Conservation (phyloP, 2,888 invertebrate genomes). For the Crematogaster levior region DNA sequence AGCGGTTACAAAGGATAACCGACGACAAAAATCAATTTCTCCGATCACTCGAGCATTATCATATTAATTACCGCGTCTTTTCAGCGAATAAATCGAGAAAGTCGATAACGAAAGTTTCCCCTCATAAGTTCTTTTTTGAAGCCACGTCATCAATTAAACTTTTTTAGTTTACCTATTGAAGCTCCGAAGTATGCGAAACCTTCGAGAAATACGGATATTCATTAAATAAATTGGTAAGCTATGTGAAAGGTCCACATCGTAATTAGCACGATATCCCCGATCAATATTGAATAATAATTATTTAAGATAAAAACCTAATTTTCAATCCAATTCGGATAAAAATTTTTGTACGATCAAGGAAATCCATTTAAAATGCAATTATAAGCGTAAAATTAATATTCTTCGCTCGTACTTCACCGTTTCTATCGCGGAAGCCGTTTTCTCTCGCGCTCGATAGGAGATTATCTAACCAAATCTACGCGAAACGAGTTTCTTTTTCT, state of each 20-base stretch:
- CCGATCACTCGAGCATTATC: constrained; percentile 8
- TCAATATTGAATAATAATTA: constrained; percentile 41
- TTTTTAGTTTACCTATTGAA: constrained; percentile 20
- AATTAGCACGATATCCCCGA: constrained; percentile 15
- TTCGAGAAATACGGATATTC: constrained; percentile 16
- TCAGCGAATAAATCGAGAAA: constrained; percentile 44
- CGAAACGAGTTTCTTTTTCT: constrained; percentile 67
- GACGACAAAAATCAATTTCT: constrained; percentile 61
- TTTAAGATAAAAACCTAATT: constrained; percentile 48
- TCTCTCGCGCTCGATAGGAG: constrained; percentile 42
- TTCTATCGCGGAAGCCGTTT: constrained; percentile 17
- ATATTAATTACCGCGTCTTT: constrained; percentile 36
- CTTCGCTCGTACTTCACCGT: constrained; percentile 58
- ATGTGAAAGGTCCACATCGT: neutral
- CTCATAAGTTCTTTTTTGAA: constrained; percentile 16
- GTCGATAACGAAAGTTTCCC: constrained; percentile 42
- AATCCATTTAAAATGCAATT: constrained; percentile 22
- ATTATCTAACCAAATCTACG: constrained; percentile 75
- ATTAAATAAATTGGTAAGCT: constrained; percentile 10
- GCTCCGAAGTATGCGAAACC: constrained; percentile 1
- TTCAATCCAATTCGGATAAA: constrained; percentile 13
- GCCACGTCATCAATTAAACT: constrained; percentile 45
- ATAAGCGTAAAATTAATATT: constrained; percentile 72
- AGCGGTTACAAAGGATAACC: constrained; percentile 53
- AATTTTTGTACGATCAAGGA: neutral